Evolutionary conservation across 1,140 invertebrate genomes (phyloP).

Genomic region (Drosophila willistoni): DNA sequence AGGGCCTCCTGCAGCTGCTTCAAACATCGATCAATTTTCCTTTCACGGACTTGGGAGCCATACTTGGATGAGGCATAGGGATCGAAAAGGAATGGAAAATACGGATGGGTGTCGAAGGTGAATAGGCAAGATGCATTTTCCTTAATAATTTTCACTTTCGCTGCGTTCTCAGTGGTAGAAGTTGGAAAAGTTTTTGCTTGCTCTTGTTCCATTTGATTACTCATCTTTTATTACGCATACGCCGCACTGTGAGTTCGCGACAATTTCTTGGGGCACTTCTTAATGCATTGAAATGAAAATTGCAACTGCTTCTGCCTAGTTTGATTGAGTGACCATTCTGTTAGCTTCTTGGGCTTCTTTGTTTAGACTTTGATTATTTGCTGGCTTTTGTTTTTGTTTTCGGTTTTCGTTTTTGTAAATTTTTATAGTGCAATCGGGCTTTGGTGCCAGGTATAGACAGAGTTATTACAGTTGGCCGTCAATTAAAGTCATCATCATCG

Average conservation of each 20-base stretch:
- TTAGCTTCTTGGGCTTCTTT: conserved; percentile 33
- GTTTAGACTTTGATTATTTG: conserved; percentile 49
- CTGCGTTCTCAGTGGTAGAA: neutral
- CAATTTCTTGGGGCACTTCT: conserved; percentile 38
- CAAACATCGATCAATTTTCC: conserved; percentile 75
- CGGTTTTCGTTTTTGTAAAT: conserved; percentile 24
- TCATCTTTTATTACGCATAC: conserved; percentile 43
- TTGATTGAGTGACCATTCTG: conserved; percentile 60
- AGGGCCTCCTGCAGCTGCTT: conserved; percentile 71
- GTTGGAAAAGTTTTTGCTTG: neutral
- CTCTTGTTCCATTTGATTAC: conserved; percentile 23
- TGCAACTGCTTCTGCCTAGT: conserved; percentile 48
- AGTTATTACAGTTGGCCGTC: conserved; percentile 73
- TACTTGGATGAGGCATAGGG: conserved; percentile 64
- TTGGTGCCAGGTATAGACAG: conserved; percentile 61
- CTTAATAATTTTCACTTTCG: neutral
- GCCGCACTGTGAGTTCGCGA: conserved; percentile 30
- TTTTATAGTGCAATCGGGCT: conserved; percentile 43
- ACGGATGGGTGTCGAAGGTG: conserved; percentile 61
- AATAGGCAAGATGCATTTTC: conserved; percentile 27
- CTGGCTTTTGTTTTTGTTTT: conserved; percentile 20
- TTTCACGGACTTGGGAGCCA: conserved; percentile 71
- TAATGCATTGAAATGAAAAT: conserved; percentile 46
- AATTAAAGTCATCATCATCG: conserved; percentile 45
- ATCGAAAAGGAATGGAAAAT: conserved; percentile 59